Percentiles rank a stretch among this genome's conserved stretches.
Conservation (phyloP, 2,113 vertebrate species). For the Mionectes macconnelli region DNA sequence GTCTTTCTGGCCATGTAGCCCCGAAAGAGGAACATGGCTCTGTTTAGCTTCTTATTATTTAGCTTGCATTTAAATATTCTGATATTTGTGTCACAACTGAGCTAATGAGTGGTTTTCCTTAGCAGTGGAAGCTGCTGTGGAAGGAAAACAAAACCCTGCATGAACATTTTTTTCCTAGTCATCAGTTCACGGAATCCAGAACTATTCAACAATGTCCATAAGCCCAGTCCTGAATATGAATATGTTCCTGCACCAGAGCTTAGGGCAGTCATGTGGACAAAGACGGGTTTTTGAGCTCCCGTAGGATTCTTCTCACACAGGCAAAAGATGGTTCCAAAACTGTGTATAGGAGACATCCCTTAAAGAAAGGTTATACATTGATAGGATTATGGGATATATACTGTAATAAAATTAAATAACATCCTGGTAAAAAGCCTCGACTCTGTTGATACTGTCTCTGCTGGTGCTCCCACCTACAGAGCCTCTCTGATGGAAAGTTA, state of each 20-base stretch:
- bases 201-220: neutral
- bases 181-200: neutral
- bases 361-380: neutral
- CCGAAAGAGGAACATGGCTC: neutral
- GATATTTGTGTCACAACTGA: constrained; percentile 8
- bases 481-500: constrained; percentile 34
- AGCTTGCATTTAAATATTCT: constrained; percentile 3
- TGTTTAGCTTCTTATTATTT: neutral
- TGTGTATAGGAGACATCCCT: neutral
- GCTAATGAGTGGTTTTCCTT: neutral
- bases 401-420: neutral
- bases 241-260: neutral
- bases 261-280: neutral
- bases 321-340: neutral
- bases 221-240: neutral
- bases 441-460: constrained; percentile 26
- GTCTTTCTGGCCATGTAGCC: neutral
- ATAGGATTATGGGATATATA: neutral
- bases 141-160: neutral
- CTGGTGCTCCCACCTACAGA: constrained; percentile 38
- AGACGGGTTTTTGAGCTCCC: neutral
- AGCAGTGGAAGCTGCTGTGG: neutral
- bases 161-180: neutral
- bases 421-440: neutral
- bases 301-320: neutral